Conservation (phyloP, 2,113 vertebrate genomes). For the Ciconia stormi region DNA sequence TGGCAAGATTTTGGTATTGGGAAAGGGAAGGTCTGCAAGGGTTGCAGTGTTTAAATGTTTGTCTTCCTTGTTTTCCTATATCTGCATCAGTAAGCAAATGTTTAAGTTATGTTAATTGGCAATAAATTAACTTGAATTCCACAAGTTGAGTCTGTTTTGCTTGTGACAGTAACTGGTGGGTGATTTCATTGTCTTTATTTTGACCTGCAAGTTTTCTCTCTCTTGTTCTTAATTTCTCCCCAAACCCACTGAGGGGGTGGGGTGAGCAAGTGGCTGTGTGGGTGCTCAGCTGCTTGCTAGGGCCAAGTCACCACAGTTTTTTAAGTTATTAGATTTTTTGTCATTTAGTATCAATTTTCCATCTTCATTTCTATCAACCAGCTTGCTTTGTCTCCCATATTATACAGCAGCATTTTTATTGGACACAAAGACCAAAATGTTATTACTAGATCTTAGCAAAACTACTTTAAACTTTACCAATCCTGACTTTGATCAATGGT, state of each 20-base stretch:
- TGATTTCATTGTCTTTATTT: neutral
- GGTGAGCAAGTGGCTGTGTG: neutral
- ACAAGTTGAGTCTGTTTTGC: neutral
- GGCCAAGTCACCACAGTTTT: neutral
- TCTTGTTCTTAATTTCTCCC: neutral
- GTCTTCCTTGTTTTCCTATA: neutral
- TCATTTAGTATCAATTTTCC: neutral
- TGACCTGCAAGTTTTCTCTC: neutral
- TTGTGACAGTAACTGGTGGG: neutral
- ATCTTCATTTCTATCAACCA: neutral
- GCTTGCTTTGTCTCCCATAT: neutral
- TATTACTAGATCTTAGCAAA: neutral
- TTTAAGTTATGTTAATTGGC: neutral
- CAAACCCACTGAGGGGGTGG: neutral
- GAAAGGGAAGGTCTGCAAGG: neutral
- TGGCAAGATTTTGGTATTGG: neutral
- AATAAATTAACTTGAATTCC: neutral
- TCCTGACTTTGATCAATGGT: neutral
- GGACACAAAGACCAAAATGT: neutral
- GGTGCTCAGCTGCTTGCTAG: neutral
- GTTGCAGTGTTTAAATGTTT: neutral
- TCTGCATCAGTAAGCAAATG: neutral
- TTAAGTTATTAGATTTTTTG: neutral
- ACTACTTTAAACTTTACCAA: neutral
- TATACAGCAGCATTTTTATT: neutral